phyloP scores from a whole-genome alignment of 2,888 invertebrate genomes.

The Congeria kusceri region DNA sequence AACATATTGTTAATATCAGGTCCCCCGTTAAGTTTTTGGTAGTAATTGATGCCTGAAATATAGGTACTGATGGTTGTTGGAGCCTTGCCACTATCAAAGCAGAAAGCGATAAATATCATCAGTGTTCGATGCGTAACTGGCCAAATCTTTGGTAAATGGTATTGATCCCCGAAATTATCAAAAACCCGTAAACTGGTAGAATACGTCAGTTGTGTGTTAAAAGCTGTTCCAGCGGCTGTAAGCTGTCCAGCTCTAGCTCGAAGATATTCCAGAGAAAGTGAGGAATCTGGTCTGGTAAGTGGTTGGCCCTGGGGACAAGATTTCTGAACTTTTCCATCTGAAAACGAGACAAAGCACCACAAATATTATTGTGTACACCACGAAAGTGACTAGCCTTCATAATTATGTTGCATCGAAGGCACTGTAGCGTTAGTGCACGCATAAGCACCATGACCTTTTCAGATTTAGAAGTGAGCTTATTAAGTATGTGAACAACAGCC shows the following conservation, averaged over 20 bases:
- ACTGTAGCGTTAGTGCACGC: background rate
- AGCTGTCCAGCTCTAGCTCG: background rate
- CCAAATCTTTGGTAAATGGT: background rate
- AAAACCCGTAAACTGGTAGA: background rate
- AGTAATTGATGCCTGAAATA: constrained; percentile 11
- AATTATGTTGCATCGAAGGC: constrained; percentile 17
- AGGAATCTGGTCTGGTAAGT: constrained; percentile 3
- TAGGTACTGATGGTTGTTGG: constrained; percentile 14
- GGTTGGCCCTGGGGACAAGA: constrained; percentile 23
- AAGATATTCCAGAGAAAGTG: background rate
- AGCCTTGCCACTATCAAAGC: constrained; percentile 13
- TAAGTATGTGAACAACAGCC: constrained; percentile 13
- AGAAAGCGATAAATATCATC: constrained; percentile 3
- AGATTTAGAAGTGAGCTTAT: background rate
- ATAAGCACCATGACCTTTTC: constrained; percentile 16
- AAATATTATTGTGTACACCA: constrained; percentile 7
- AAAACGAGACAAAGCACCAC: constrained; percentile 25
- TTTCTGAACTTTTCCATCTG: constrained; percentile 9
- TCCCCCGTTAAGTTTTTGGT: constrained; percentile 18
- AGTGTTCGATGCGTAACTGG: background rate
- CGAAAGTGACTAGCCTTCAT: constrained; percentile 17
- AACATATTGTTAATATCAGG: constrained; percentile 4
- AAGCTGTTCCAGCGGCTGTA: background rate
- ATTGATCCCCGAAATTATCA: background rate
- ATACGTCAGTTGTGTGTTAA: background rate